Percentiles rank a stretch among this genome's conserved stretches.
Conservation (phyloP, 2,888 invertebrate species). For the Drosophila neotestacea region DNA sequence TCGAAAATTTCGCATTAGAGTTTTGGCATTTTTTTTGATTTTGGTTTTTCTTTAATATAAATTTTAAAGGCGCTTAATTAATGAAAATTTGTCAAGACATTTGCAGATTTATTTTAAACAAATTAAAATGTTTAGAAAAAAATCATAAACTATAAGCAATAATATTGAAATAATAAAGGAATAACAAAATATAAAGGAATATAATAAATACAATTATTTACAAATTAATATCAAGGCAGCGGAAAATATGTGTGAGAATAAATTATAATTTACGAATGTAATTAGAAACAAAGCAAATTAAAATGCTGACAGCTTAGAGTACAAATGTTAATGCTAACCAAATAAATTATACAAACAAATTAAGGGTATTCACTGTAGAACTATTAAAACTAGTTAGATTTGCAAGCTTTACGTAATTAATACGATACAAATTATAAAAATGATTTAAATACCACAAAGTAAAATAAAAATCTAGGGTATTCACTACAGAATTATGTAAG, state of each 20-base stretch:
- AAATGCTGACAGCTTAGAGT: background rate
- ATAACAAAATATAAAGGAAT: conserved; percentile 21
- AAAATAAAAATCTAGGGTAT: background rate
- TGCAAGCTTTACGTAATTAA: background rate
- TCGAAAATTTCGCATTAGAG: conserved; percentile 75
- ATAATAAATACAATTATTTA: conserved; percentile 37
- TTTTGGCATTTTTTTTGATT: conserved; percentile 34
- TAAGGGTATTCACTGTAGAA: conserved; percentile 4
- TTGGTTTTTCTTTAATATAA: conserved; percentile 10
- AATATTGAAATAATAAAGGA: conserved; percentile 19
- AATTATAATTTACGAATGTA: conserved; percentile 3
- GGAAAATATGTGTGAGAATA: conserved; percentile 27
- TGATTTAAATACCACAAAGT: background rate
- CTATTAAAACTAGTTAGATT: background rate
- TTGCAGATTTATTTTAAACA: conserved; percentile 19
- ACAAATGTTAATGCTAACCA: background rate
- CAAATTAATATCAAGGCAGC: conserved; percentile 31
- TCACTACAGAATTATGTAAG: background rate
- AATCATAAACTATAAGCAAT: conserved; percentile 17
- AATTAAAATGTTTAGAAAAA: conserved; percentile 32
- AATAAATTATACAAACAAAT: conserved; percentile 3
- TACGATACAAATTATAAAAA: background rate
- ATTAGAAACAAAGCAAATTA: conserved; percentile 6
- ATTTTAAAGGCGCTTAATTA: conserved; percentile 17
- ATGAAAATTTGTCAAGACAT: conserved; percentile 18